phyloP scores from a whole-genome alignment of 2,888 invertebrate genomes.

The Tuberolachnus salignus region DNA sequence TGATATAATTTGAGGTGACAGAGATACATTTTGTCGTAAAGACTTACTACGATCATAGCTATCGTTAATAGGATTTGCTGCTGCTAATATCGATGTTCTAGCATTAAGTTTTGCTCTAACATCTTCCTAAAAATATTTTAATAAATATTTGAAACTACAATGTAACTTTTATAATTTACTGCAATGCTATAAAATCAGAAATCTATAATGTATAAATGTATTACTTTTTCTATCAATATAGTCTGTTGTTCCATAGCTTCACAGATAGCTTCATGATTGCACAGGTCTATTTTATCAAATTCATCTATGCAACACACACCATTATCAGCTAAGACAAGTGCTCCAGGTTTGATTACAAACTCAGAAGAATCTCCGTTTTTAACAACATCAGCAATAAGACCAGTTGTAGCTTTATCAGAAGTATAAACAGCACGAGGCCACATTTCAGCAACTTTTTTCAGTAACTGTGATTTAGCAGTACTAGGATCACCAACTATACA shows the following conservation, averaged over 20 bases:
- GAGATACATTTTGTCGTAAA: slow-evolving; percentile 88
- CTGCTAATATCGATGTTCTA: slow-evolving; percentile 94
- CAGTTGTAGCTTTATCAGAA: slow-evolving; percentile 97
- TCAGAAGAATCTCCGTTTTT: slow-evolving; percentile 97
- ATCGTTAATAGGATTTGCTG: slow-evolving; percentile 97
- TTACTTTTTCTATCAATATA: slow-evolving; percentile 93
- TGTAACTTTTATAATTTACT: no score
- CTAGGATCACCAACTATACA: slow-evolving; percentile 99
- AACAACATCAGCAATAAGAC: slow-evolving; percentile 98
- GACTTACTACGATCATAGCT: slow-evolving; percentile 94
- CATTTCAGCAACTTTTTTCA: slow-evolving; percentile 93
- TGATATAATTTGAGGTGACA: slow-evolving; percentile 98
- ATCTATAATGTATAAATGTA: slow-evolving; percentile 1
- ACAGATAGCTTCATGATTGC: slow-evolving; percentile 98
- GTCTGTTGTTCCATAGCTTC: slow-evolving; percentile 99
- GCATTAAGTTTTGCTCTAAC: slow-evolving; percentile 97
- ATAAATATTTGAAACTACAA: not conserved
- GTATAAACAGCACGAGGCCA: slow-evolving; percentile 97
- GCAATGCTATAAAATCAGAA: no score
- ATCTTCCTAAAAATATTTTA: slow-evolving; percentile 73
- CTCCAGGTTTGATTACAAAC: slow-evolving; percentile 99
- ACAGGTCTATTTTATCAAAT: slow-evolving; percentile 98
- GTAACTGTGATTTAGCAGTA: slow-evolving; percentile 96
- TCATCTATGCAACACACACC: slow-evolving; percentile 99
- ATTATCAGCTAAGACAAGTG: slow-evolving; percentile 98